A percentile compares a stretch with the other conserved stretches of the same genome.
These are phyloP conservation scores for Connochaetes taurinus DNA, from an alignment of 2,113 vertebrate genomes.

Conservation along the genomic window DNA sequence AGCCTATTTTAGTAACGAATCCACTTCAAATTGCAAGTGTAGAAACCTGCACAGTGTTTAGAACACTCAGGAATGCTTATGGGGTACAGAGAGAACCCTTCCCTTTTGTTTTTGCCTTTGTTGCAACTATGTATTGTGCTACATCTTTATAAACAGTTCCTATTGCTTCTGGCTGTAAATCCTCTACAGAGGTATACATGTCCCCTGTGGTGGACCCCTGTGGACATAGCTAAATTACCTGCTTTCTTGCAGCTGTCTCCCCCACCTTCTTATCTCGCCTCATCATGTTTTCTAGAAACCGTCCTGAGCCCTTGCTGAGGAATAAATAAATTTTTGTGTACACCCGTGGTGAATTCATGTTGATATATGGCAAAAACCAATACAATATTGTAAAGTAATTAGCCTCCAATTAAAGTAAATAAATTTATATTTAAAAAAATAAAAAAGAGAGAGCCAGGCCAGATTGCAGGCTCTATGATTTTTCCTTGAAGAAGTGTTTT, in stretches of 20 bases:
- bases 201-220: background rate
- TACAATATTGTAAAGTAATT: too few species aligned
- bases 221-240: background rate
- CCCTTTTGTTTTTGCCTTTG: background rate
- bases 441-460: background rate
- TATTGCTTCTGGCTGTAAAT: background rate
- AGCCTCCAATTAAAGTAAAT: too few species aligned
- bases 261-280: background rate
- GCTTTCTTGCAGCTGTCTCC: background rate
- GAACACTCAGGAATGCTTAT: background rate
- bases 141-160: background rate
- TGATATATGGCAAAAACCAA: too few species aligned
- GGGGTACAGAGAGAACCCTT: too few species aligned
- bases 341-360: too few species aligned
- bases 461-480: background rate
- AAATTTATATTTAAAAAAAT: too few species aligned
- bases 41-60: background rate
- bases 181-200: background rate
- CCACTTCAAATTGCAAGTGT: background rate
- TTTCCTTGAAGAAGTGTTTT: background rate
- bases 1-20: background rate
- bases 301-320: background rate
- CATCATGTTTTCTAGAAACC: background rate
- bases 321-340: background rate
- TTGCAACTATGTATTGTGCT: background rate